phyloP scores from a whole-genome alignment of 2,888 invertebrate genomes.

The Pseudococcus jackbeardsleyi region DNA sequence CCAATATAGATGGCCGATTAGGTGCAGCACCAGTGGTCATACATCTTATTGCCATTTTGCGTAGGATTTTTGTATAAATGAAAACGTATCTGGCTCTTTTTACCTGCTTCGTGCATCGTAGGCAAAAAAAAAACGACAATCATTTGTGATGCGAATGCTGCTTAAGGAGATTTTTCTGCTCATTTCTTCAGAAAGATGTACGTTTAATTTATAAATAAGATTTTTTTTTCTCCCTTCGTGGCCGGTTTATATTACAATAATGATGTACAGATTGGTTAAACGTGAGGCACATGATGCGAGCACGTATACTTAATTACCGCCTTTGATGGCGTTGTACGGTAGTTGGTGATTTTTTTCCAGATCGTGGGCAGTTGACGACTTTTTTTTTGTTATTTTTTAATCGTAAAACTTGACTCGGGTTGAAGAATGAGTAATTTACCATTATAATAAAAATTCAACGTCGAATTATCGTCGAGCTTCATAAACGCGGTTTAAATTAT shows the following conservation, averaged over 20 bases:
- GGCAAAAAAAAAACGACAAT: neutral
- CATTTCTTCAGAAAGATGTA: neutral
- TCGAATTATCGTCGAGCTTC: neutral
- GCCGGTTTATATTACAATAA: neutral
- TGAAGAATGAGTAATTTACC: conserved; percentile 28
- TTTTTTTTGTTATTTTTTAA: neutral
- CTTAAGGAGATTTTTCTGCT: neutral
- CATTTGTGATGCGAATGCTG: conserved; percentile 31
- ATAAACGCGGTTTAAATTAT: neutral
- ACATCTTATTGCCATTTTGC: conserved; percentile 30
- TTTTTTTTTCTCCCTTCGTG: neutral
- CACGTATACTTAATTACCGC: conserved; percentile 39
- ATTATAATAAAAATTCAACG: conserved; percentile 18
- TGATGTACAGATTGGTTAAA: neutral
- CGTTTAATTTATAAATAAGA: neutral
- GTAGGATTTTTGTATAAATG: conserved; percentile 59
- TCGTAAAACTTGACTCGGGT: neutral
- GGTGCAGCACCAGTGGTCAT: conserved; percentile 18
- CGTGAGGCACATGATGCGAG: conserved; percentile 12
- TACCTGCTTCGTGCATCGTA: neutral
- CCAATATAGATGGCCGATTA: conserved; percentile 38
- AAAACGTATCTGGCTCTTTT: neutral
- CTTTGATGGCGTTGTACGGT: conserved; percentile 21
- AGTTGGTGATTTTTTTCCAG: neutral
- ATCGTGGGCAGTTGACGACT: neutral